Evolutionary conservation across 2,888 invertebrate species (phyloP).

Genomic region (Melieria crassipennis): DNA sequence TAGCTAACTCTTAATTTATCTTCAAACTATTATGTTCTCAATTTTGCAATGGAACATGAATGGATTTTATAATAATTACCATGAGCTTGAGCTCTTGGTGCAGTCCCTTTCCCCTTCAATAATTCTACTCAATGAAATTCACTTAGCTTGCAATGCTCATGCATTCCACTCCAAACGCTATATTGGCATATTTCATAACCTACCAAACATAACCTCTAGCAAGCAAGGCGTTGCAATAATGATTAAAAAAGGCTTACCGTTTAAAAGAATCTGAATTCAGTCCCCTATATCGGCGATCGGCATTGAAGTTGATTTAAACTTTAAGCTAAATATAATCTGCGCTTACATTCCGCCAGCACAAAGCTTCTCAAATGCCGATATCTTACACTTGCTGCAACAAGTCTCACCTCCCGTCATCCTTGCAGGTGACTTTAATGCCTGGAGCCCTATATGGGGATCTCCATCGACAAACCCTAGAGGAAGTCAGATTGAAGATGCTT

Average conservation of each 20-base stretch:
- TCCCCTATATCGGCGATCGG: too few relatives aligned
- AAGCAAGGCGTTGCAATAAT: slow-evolving; percentile 10
- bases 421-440: too few relatives aligned
- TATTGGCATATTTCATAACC: slow-evolving; percentile 6
- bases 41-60: too few relatives aligned
- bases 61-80: too few relatives aligned
- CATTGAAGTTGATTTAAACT: too few relatives aligned
- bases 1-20: too few relatives aligned
- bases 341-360: not conserved
- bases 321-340: slow-evolving; percentile 3
- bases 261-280: slow-evolving; percentile 1
- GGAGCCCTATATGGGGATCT: not conserved
- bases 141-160: not conserved
- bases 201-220: not conserved
- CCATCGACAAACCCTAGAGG: not conserved
- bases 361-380: not conserved
- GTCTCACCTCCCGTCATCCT: too few relatives aligned
- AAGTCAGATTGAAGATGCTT: too few relatives aligned
- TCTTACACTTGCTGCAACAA: too few relatives aligned
- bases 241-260: slow-evolving; percentile 3
- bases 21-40: too few relatives aligned
- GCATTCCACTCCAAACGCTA: not conserved
- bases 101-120: slow-evolving; percentile 7
- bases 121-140: slow-evolving; percentile 7
- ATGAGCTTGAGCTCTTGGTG: not conserved